A percentile compares a stretch with the other conserved stretches of the same genome.
Conservation (phyloP, 2,888 invertebrate genomes). For the Anticlea derivata region DNA sequence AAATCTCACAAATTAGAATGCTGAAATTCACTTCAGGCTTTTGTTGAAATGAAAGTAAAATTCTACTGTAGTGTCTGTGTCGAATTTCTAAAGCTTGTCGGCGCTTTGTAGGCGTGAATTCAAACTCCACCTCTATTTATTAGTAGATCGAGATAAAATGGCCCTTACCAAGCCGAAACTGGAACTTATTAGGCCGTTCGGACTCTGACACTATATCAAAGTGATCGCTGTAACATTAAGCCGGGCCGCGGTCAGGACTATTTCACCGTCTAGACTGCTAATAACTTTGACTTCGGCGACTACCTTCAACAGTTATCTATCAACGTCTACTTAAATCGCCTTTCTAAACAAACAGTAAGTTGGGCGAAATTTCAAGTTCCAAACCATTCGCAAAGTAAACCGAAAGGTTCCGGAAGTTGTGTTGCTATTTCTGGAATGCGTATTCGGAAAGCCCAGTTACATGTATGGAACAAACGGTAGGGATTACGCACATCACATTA, state of each 20-base stretch:
- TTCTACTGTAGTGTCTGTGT: conserved; percentile 40
- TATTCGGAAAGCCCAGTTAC: conserved; percentile 59
- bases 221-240: conserved; percentile 63
- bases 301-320: conserved; percentile 36
- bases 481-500: conserved; percentile 76
- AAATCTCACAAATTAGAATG: neutral
- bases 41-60: conserved; percentile 24
- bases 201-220: conserved; percentile 59
- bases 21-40: neutral
- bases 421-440: conserved; percentile 57
- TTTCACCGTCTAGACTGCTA: conserved; percentile 59
- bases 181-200: conserved; percentile 51
- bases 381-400: conserved; percentile 32
- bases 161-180: conserved; percentile 46
- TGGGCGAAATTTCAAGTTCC: conserved; percentile 10
- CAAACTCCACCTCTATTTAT: conserved; percentile 49
- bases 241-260: conserved; percentile 53
- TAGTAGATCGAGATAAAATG: conserved; percentile 54
- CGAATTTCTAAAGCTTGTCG: conserved; percentile 49
- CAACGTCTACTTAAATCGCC: conserved; percentile 24
- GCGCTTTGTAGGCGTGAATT: conserved; percentile 45
- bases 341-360: conserved; percentile 13
- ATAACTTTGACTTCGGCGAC: conserved; percentile 49
- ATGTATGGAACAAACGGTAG: conserved; percentile 60
- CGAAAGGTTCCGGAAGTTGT: conserved; percentile 47